These are phyloP conservation scores for Geococcyx californianus DNA, from an alignment of 2,113 vertebrate genomes.

Conservation along the genomic window DNA sequence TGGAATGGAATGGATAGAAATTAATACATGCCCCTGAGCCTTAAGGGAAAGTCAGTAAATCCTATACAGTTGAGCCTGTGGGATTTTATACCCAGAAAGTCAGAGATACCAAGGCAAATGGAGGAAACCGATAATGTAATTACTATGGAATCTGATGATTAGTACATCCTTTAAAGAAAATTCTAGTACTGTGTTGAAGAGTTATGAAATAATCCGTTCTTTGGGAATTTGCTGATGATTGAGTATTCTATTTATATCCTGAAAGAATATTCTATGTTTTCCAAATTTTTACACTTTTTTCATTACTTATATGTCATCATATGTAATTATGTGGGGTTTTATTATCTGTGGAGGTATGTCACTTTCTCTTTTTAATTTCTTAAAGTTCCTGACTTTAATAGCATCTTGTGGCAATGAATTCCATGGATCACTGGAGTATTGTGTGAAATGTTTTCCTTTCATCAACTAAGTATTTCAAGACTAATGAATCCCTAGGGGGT, in stretches of 20 bases:
- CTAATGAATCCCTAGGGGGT: neutral
- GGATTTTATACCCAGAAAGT: neutral
- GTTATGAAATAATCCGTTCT: neutral
- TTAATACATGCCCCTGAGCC: neutral
- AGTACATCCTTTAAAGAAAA: neutral
- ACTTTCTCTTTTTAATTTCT: neutral
- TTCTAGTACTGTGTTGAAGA: neutral
- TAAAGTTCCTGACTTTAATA: neutral
- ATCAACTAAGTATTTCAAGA: neutral
- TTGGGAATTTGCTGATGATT: neutral
- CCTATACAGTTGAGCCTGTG: neutral
- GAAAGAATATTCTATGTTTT: neutral
- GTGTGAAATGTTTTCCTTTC: neutral
- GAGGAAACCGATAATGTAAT: neutral
- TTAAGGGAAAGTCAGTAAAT: neutral
- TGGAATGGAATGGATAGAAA: neutral
- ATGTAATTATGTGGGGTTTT: neutral
- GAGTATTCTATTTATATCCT: neutral
- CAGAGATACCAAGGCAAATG: neutral
- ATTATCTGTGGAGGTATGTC: neutral
- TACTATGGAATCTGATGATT: neutral
- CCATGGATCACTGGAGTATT: neutral
- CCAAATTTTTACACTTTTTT: neutral
- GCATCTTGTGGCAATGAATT: neutral
- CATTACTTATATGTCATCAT: neutral